A percentile compares a stretch with the other conserved stretches of the same genome.
These are phyloP conservation scores for Vollenhovia emeryi DNA, from an alignment of 1,140 invertebrate genomes.

Conservation along the genomic window DNA sequence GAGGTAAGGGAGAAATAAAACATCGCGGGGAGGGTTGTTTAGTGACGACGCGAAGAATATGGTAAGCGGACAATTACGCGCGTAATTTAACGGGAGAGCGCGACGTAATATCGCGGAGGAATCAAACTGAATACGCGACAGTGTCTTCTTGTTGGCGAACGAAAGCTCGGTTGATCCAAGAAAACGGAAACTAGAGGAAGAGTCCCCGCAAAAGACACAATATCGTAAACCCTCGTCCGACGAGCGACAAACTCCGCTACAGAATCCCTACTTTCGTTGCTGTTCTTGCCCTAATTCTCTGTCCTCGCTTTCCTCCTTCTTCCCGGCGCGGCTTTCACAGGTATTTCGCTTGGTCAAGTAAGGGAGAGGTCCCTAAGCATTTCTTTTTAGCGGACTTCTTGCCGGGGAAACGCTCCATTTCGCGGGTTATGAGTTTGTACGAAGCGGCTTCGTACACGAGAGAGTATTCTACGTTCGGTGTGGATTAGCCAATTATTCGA, in stretches of 20 bases:
- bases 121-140: background rate
- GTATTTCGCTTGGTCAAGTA: conserved; percentile 24
- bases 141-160: conserved; percentile 13
- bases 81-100: background rate
- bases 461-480: conserved; percentile 5
- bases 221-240: conserved; percentile 62
- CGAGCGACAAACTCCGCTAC: conserved; percentile 19
- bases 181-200: conserved; percentile 39
- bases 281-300: conserved; percentile 35
- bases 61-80: background rate
- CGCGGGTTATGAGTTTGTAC: conserved; percentile 38
- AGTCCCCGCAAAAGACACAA: conserved; percentile 37
- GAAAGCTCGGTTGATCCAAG: conserved; percentile 21
- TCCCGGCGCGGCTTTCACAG: background rate
- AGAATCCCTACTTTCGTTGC: conserved; percentile 53
- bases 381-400: conserved; percentile 40
- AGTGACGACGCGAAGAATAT: background rate
- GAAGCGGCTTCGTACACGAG: conserved; percentile 7
- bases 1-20: background rate
- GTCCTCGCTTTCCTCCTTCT: background rate
- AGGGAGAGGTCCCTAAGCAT: conserved; percentile 20
- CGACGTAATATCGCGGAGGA: background rate
- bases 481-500: conserved; percentile 9
- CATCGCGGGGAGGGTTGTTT: background rate
- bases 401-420: conserved; percentile 37